Base-by-base conservation (phyloP, 2,797 vertebrate genomes). In the Coilia nasus region DNA sequence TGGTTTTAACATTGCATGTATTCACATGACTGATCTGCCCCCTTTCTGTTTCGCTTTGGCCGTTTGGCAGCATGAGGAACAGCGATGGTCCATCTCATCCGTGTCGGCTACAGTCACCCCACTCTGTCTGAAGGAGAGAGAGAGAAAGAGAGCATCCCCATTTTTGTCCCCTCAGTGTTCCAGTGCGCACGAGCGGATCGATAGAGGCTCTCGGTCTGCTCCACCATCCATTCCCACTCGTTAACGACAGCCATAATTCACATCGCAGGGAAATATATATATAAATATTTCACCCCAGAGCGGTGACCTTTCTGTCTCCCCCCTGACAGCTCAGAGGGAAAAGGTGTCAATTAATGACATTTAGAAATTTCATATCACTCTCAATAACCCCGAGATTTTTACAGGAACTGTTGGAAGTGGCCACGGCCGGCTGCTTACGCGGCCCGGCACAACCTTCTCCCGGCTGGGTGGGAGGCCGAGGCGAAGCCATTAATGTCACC, bases 291-390 rank as follows among this genome's bases (percentile, higher is more conserved):
- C 93, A 91, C 92, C 92, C 92, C 89, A 89, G 90, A 90, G 93
- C 91, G 88, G 92, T 95, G 94, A 96, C 94, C 95, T 96, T 96
- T 95, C 93, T 93, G 92, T 94, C 94, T 95, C 92, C 90, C 89
- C 81, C 67, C 91, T 93, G 94, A 94, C 94, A 95, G 94, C 92
- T 93, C 88, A 86, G 88, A 92, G 93, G 93, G 94, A 94, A 94
- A 95, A 95, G 93, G 93, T 95, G 94, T 95, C 95, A 96, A 95
- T 96, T 95, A 96, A 95, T 95, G 95, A 94, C 95, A 95, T 96
- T 95, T 95, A 93, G 92, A 95, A 94, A 95, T 95, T 94, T 94
- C 91, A 93, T 94, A 93, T 95, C 93, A 93, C 92, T 94, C 93
- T 93, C 93, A 92, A 95, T 95, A 95, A 95, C 93, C 94, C 93